phyloP scores from a whole-genome alignment of 1,140 invertebrate species.

The Pantala flavescens region DNA sequence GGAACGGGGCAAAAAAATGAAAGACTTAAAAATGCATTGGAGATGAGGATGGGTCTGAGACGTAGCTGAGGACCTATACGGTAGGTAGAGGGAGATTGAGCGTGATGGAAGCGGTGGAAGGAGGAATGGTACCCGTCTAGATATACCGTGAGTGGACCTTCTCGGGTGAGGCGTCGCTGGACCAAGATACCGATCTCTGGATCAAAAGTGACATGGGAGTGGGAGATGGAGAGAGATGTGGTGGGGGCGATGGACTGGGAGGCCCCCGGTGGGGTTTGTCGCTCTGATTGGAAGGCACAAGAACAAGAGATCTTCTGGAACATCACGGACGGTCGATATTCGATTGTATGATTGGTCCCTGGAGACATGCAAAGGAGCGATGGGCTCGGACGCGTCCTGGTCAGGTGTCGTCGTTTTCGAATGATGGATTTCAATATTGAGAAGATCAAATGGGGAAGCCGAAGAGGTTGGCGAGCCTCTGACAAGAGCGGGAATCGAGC shows the following conservation, averaged over 20 bases:
- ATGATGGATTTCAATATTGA: neutral
- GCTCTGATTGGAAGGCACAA: neutral
- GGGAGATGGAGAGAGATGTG: neutral
- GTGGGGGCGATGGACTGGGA: neutral
- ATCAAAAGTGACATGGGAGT: neutral
- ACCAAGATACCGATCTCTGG: neutral
- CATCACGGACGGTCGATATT: neutral
- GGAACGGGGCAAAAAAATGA: too few relatives aligned
- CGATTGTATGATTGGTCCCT: neutral
- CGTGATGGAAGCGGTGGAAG: neutral
- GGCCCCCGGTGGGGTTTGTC: neutral
- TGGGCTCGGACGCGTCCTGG: neutral
- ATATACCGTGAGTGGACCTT: neutral
- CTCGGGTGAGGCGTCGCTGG: neutral
- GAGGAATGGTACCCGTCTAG: neutral
- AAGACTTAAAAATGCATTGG: neutral
- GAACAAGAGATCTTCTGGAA: neutral
- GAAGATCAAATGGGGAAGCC: neutral
- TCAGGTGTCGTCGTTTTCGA: constrained; percentile 4
- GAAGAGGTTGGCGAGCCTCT: neutral
- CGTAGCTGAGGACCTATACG: too few relatives aligned
- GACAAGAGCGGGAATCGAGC: too few relatives aligned
- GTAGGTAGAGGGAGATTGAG: neutral
- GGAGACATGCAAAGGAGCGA: neutral
- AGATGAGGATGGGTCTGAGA: neutral